A percentile compares a stretch with the other conserved stretches of the same genome.
These are phyloP conservation scores for Cryptops parisi DNA, from an alignment of 2,888 invertebrate genomes.

Conservation along the genomic window DNA sequence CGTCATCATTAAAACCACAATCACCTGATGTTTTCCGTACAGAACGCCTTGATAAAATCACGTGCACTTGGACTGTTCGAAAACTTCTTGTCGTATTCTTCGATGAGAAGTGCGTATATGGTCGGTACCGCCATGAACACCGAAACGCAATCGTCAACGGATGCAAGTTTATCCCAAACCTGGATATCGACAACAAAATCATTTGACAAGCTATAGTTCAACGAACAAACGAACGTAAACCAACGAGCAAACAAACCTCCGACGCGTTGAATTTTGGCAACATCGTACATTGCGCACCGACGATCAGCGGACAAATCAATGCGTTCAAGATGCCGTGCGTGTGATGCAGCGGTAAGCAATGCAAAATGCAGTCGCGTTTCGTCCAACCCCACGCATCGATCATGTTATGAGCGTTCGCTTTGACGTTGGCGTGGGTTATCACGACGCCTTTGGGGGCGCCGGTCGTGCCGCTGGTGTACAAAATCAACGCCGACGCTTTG, in stretches of 20 bases:
- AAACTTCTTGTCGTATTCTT: constrained; percentile 55
- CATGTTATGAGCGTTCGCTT: constrained; percentile 51
- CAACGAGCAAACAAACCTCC: constrained; percentile 49
- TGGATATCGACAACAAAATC: constrained; percentile 18
- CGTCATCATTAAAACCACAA: no score
- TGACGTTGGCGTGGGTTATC: constrained; percentile 54
- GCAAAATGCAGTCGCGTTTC: constrained; percentile 56
- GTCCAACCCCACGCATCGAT: constrained; percentile 53
- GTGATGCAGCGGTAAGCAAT: constrained; percentile 72
- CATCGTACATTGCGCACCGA: constrained; percentile 48
- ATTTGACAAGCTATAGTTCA: not conserved
- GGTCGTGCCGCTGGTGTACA: constrained; percentile 80
- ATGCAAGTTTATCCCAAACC: constrained; percentile 29
- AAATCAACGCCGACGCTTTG: constrained; percentile 54
- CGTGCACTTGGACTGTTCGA: constrained; percentile 39
- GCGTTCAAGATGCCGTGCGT: constrained; percentile 76
- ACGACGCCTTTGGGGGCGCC: constrained; percentile 72
- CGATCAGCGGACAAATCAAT: constrained; percentile 56
- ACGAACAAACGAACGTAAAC: no score
- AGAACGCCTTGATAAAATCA: constrained; percentile 43
- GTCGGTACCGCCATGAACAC: constrained; percentile 85
- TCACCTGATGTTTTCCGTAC: constrained; percentile 41
- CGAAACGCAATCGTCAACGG: constrained; percentile 44
- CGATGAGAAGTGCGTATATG: constrained; percentile 62
- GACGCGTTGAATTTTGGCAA: constrained; percentile 47